Evolutionary conservation across 2,888 invertebrate genomes (phyloP).

Genomic region (Nematopogon swammerdamellus): DNA sequence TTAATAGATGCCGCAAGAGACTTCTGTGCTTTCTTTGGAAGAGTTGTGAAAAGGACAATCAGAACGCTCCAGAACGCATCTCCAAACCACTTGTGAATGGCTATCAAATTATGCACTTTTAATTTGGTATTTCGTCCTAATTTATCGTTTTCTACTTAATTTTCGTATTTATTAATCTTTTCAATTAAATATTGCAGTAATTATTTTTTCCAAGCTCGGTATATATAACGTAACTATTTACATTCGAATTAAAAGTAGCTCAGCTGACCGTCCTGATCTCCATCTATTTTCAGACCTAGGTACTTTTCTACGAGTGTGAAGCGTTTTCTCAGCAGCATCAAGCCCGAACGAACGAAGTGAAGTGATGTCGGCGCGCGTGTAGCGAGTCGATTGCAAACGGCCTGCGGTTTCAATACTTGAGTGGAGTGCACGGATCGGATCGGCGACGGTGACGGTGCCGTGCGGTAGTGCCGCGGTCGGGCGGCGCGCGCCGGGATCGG

Average conservation of each 20-base stretch:
- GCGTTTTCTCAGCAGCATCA: slow-evolving; percentile 52
- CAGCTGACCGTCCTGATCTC: slow-evolving; percentile 49
- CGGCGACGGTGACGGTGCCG: neutral
- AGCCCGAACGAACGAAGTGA: neutral
- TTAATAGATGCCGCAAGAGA: no score
- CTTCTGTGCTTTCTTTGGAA: no score
- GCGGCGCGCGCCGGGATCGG: neutral
- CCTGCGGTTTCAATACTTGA: neutral
- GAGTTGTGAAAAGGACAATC: neutral
- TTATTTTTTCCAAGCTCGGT: neutral
- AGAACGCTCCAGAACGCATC: neutral
- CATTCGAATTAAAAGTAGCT: slow-evolving; percentile 20
- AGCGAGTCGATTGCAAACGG: neutral
- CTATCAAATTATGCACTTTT: neutral
- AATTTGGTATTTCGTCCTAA: neutral
- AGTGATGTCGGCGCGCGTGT: neutral
- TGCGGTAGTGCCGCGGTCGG: neutral
- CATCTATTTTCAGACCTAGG: slow-evolving; percentile 71
- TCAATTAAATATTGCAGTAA: neutral
- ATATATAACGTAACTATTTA: neutral
- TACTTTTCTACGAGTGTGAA: slow-evolving; percentile 59
- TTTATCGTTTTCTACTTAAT: no score
- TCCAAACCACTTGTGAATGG: neutral
- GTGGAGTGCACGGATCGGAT: neutral
- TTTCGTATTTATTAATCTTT: no score